phyloP scores from a whole-genome alignment of 2,888 invertebrate genomes.

The Synergus gifuensis region DNA sequence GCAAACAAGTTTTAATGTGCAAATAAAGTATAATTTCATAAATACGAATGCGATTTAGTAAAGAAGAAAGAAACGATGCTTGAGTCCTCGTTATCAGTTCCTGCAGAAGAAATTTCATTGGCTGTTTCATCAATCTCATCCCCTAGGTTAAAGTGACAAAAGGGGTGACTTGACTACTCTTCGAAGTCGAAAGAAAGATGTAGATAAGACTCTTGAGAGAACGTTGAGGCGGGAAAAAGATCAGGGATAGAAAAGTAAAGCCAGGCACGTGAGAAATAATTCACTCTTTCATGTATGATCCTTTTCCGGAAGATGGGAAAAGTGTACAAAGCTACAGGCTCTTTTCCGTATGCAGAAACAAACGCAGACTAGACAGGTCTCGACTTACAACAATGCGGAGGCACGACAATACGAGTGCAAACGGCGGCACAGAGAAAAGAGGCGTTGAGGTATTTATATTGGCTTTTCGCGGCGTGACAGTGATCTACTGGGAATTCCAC shows the following conservation, averaged over 20 bases:
- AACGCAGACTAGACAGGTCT: slow-evolving; percentile 53
- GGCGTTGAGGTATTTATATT: slow-evolving; percentile 77
- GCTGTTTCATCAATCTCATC: background rate
- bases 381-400: slow-evolving; percentile 54
- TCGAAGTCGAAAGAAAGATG: background rate
- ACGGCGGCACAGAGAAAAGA: slow-evolving; percentile 54
- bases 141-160: background rate
- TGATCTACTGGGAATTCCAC: slow-evolving; percentile 70
- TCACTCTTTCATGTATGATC: slow-evolving; percentile 35
- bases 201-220: slow-evolving; percentile 22
- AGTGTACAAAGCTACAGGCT: slow-evolving; percentile 17
- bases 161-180: background rate
- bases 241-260: slow-evolving; percentile 16
- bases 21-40: no score
- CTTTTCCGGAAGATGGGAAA: slow-evolving; percentile 1
- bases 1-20: background rate
- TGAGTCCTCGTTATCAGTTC: no score
- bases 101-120: background rate
- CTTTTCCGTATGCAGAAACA: slow-evolving; percentile 37
- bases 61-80: no score
- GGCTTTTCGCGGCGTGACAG: slow-evolving; percentile 76
- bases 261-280: slow-evolving; percentile 11
- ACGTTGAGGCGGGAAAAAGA: background rate
- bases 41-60: no score
- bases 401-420: slow-evolving; percentile 61